Percentiles rank a stretch among this genome's conserved stretches.
Conservation (phyloP, 2,888 invertebrate genomes). For the Hofmannophila pseudospretella region DNA sequence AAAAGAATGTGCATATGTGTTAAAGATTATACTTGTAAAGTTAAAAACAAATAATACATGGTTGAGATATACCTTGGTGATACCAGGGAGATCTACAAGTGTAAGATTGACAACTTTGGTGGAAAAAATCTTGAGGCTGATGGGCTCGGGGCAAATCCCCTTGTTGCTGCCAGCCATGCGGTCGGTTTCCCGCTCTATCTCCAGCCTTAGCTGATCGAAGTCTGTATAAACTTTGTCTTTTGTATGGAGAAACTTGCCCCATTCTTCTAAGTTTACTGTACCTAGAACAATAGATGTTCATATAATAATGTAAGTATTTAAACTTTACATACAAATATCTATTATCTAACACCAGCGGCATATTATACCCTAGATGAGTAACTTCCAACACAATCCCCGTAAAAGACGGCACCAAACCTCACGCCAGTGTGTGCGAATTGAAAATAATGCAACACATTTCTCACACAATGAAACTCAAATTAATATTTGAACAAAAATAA, state of each 20-base stretch:
- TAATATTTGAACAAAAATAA: too few relatives aligned
- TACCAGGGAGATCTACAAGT: constrained; percentile 97
- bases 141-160: constrained; percentile 96
- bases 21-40: too few relatives aligned
- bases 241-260: constrained; percentile 97
- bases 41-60: too few relatives aligned
- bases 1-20: too few relatives aligned
- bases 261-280: constrained; percentile 91
- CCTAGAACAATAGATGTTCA: constrained; percentile 71
- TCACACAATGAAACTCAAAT: too few relatives aligned
- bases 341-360: too few relatives aligned
- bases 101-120: constrained; percentile 96
- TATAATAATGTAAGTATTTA: constrained; percentile 1
- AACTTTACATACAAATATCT: too few relatives aligned
- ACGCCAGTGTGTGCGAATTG: too few relatives aligned
- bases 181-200: constrained; percentile 97
- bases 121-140: constrained; percentile 97
- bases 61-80: constrained; percentile 97
- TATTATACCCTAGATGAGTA: too few relatives aligned
- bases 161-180: constrained; percentile 96
- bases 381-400: too few relatives aligned
- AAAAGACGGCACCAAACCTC: too few relatives aligned
- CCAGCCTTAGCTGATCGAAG: constrained; percentile 93
- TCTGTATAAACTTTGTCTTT: constrained; percentile 92
- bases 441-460: too few relatives aligned